These are phyloP conservation scores for Eucidaris tribuloides DNA, from an alignment of 35 echinoderm and acorn worm genomes.

Conservation along the genomic window DNA sequence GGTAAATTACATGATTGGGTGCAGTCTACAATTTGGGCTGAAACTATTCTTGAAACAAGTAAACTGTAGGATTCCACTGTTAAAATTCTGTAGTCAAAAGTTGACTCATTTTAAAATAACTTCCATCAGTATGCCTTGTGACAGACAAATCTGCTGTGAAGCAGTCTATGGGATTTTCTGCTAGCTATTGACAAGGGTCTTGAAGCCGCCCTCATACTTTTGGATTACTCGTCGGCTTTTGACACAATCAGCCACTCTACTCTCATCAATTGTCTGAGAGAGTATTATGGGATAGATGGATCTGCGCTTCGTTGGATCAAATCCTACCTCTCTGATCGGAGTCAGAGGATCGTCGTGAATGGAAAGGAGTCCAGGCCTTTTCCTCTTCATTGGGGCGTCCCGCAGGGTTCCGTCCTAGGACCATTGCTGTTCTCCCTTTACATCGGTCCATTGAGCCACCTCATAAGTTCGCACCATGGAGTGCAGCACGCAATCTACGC, in stretches of 20 bases:
- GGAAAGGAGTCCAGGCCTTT: background rate
- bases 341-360: too few species aligned
- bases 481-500: background rate
- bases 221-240: conserved; percentile 25
- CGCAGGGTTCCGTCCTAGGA: background rate
- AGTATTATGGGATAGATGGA: background rate
- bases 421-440: background rate
- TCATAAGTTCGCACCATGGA: background rate
- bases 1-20: too few species aligned
- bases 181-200: background rate
- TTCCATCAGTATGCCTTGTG: too few species aligned
- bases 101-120: too few species aligned
- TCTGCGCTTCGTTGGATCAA: background rate
- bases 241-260: background rate
- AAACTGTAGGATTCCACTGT: too few species aligned
- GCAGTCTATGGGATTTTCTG: too few species aligned
- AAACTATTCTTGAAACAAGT: too few species aligned
- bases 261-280: background rate
- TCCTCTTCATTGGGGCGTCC: background rate
- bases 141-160: too few species aligned
- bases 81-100: too few species aligned
- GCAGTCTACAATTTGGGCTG: too few species aligned
- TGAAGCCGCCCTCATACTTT: conserved; percentile 28
- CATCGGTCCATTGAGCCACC: background rate
- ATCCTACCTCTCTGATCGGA: background rate